Evolutionary conservation across 1,140 invertebrate genomes (phyloP).

Genomic region (Drosophila equinoxialis): DNA sequence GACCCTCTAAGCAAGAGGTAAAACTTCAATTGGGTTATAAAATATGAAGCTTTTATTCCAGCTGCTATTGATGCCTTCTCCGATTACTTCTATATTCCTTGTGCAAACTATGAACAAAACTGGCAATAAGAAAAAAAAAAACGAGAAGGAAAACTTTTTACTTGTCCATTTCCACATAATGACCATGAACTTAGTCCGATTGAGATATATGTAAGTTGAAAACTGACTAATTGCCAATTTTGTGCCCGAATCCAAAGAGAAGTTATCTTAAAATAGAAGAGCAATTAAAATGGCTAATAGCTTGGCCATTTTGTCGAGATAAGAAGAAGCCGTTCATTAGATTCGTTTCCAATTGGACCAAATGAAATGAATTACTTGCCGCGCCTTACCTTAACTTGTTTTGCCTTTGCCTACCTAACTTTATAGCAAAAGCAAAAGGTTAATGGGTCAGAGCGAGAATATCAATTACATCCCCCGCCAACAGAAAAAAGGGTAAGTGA

Average conservation of each 20-base stretch:
- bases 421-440: slow-evolving; percentile 5
- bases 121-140: too few relatives aligned
- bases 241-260: slow-evolving; percentile 10
- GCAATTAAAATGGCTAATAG: slow-evolving; percentile 36
- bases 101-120: too few relatives aligned
- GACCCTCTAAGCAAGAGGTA: too few relatives aligned
- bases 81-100: too few relatives aligned
- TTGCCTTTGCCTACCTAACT: not conserved
- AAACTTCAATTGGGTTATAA: too few relatives aligned
- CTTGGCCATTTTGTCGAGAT: slow-evolving; percentile 11
- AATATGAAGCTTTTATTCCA: too few relatives aligned
- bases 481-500: not conserved
- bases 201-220: slow-evolving; percentile 19
- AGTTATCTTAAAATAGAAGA: slow-evolving; percentile 3
- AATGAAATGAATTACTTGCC: not conserved
- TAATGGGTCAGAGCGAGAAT: slow-evolving; percentile 10
- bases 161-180: slow-evolving; percentile 7
- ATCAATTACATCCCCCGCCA: slow-evolving; percentile 8
- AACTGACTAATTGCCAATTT: slow-evolving; percentile 46
- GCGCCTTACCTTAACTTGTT: not conserved
- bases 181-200: slow-evolving; percentile 31
- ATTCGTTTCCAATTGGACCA: not conserved
- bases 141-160: not conserved
- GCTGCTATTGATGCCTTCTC: too few relatives aligned
- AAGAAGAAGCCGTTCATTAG: not conserved